Percentiles rank a stretch among this genome's conserved stretches.
Evolutionary conservation across 2,113 vertebrate species (phyloP).

Genomic region (Cynopterus brachyotis): DNA sequence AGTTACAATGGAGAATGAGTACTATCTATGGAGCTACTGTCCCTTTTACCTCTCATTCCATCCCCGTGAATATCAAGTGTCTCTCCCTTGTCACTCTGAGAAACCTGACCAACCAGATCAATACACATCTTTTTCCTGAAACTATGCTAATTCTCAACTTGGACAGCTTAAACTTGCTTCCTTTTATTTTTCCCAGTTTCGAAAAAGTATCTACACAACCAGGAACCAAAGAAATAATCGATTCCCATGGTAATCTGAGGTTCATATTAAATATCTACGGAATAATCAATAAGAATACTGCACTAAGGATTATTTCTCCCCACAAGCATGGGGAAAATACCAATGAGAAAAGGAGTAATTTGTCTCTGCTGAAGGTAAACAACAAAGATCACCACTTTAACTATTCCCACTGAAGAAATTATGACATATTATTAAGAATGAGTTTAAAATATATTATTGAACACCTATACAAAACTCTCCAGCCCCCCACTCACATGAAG

Average conservation of each 20-base stretch:
- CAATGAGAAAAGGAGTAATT: not conserved
- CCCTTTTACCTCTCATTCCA: not conserved
- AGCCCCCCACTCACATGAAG: conserved; percentile 15
- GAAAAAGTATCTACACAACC: conserved; percentile 3
- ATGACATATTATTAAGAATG: not conserved
- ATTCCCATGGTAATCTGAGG: not conserved
- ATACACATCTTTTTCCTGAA: conserved; percentile 11
- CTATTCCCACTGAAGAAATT: not conserved
- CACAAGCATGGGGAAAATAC: not conserved
- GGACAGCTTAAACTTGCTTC: conserved; percentile 7
- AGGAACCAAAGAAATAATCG: conserved; percentile 8
- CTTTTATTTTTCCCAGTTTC: not conserved
- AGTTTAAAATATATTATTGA: not conserved
- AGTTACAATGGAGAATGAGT: not conserved
- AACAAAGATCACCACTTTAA: conserved; percentile 30
- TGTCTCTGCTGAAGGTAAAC: not conserved
- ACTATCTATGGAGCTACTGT: not conserved
- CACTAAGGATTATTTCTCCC: not conserved
- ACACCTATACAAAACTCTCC: not conserved
- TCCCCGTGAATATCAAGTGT: not conserved
- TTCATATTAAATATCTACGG: not conserved
- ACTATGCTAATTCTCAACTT: not conserved
- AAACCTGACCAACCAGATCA: not conserved
- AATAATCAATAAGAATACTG: not conserved
- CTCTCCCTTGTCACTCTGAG: not conserved